A percentile compares a stretch with the other conserved stretches of the same genome.
Conservation (phyloP, 2,797 vertebrate genomes). For the Tragelaphus oryx region DNA sequence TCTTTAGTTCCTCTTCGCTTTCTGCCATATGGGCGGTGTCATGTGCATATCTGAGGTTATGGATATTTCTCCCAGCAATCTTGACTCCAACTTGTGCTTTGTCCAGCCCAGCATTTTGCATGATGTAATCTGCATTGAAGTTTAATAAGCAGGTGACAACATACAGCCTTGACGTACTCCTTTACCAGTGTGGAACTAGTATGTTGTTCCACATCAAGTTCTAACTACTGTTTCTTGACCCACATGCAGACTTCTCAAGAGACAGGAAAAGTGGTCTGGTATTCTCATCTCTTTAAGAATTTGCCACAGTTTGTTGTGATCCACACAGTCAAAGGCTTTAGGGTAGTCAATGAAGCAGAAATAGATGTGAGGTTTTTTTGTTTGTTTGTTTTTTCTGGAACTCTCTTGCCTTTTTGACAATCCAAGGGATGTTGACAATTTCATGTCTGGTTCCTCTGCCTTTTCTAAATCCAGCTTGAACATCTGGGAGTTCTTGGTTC, state of each 20-base stretch:
- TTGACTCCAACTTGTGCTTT: not conserved
- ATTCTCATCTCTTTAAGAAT: not conserved
- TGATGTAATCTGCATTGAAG: not conserved
- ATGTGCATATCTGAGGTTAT: not conserved
- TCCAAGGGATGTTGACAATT: not conserved
- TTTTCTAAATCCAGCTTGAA: not conserved
- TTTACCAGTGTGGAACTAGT: not conserved
- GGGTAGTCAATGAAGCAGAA: not conserved
- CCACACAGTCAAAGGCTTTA: not conserved
- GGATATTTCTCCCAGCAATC: not conserved
- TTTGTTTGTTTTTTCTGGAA: not conserved
- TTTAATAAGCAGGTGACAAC: not conserved
- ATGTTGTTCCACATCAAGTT: not conserved
- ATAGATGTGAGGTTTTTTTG: not conserved
- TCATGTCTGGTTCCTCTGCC: not conserved
- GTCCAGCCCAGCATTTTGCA: not conserved
- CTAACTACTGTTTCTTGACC: not conserved
- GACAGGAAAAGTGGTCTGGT: not conserved
- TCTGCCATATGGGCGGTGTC: not conserved
- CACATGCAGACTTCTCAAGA: not conserved
- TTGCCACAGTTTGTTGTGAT: not conserved
- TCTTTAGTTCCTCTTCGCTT: not conserved
- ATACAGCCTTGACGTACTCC: not conserved
- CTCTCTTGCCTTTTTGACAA: not conserved
- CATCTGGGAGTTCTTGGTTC: not conserved